Base-by-base conservation (phyloP, 2,888 invertebrate species). In the Octonoba sinensis region DNA sequence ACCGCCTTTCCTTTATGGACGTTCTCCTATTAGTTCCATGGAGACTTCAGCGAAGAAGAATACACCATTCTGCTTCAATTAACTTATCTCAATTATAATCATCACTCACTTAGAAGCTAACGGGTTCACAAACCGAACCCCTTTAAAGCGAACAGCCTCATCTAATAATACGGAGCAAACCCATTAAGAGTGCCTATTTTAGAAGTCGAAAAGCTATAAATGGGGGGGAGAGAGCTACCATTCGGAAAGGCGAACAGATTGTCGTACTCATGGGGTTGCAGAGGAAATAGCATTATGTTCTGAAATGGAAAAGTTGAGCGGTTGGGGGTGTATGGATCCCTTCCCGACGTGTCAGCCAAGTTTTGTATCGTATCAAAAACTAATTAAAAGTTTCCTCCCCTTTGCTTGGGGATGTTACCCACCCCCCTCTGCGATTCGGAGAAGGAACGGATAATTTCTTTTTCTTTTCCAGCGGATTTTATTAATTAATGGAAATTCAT, bases 401-500 rank as follows among this genome's bases (percentile, higher is more conserved):
- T 54, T 22, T 49, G 65, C 74, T 82, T 56, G 16, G 44, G 54
- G 54, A 46, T 36, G 36, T 36, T 8, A 11, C 36, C 36, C 36
- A 36, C 36, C 36, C 36, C 36, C 36, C 11, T 36, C 36, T 71
- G 64, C 74, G 24, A 81, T 73, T 66, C 69, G 57, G 69, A 69
- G 16, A 22, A 47, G 27, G 54, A 65, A 62, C 24, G 51, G 20
- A 46, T 72, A 36, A 18, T 62, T 18, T n/a, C 56, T 64, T 72
- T 73, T 66, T 75, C 54, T 56, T 70, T 46, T 56, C 56, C 11
- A 54, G 36, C 44, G 59, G 62, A 81, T 81, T 73, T 81, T 73
- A 81, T 81, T 81, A 81, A 81, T 81, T 81, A 81, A 73, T 81
- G 67, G 62, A 81, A 81, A 81, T 73, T 81, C 79, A 62, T 73